Conservation (phyloP, 2,113 vertebrate species). For the Larimichthys polyactis region DNA sequence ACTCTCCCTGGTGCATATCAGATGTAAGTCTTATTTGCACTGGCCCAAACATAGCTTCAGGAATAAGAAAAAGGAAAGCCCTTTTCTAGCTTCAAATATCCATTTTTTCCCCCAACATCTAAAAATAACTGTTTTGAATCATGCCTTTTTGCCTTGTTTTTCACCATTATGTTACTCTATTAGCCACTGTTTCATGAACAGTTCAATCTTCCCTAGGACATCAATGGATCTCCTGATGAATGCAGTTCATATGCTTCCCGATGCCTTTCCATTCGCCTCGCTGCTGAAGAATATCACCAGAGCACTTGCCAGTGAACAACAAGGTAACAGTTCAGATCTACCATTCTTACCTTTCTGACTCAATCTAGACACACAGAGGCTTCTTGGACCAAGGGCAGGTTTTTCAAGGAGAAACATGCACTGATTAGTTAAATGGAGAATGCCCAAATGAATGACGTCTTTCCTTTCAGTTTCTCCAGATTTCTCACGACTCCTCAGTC, state of each 20-base stretch:
- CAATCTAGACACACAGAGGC: slow-evolving; percentile 9
- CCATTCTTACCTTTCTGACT: neutral
- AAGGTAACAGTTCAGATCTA: slow-evolving; percentile 72
- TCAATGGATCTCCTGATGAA: slow-evolving; percentile 65
- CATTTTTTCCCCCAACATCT: neutral
- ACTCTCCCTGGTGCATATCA: slow-evolving; percentile 57
- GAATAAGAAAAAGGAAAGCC: neutral
- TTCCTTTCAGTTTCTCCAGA: slow-evolving; percentile 27
- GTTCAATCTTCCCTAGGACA: slow-evolving; percentile 59
- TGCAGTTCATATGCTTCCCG: slow-evolving; percentile 65
- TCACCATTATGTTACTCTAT: neutral
- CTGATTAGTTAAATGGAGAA: slow-evolving; percentile 37
- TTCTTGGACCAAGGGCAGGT: slow-evolving; percentile 9
- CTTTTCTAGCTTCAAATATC: neutral
- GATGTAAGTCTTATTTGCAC: slow-evolving; percentile 54
- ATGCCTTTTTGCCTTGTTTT: neutral
- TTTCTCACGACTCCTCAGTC: slow-evolving; percentile 12
- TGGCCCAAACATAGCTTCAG: neutral
- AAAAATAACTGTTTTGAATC: neutral
- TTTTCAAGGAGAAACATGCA: slow-evolving; percentile 30
- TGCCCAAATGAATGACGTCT: slow-evolving; percentile 16
- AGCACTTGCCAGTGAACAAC: slow-evolving; percentile 69
- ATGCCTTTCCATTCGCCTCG: slow-evolving; percentile 66
- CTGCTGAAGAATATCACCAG: slow-evolving; percentile 68
- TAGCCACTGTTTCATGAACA: slow-evolving; percentile 10